A percentile compares a stretch with the other conserved stretches of the same genome.
Conservation (phyloP, 2,797 vertebrate species). For the Heterohyrax brucei region DNA sequence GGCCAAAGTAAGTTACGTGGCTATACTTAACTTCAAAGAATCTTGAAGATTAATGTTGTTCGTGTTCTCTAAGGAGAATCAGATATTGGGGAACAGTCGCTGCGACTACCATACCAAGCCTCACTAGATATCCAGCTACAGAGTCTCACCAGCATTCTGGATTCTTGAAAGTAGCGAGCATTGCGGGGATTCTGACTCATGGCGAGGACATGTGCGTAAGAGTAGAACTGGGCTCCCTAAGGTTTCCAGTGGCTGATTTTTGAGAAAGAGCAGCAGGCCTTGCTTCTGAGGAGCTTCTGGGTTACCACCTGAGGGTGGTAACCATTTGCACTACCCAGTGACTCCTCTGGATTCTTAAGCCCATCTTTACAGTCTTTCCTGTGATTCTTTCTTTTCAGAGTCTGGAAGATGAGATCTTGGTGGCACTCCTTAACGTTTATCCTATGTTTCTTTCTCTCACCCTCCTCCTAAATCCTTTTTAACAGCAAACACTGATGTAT, state of each 20-base stretch:
- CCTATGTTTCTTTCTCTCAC: neutral
- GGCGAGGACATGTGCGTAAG: neutral
- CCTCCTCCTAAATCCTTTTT: neutral
- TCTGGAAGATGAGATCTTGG: neutral
- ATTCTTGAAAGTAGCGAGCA: neutral
- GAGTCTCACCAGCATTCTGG: neutral
- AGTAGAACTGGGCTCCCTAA: too few relatives aligned
- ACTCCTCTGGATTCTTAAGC: neutral
- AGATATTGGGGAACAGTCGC: neutral
- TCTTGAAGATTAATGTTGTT: neutral
- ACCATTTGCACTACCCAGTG: neutral
- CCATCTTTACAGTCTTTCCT: accelerated
- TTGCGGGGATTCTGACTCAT: neutral
- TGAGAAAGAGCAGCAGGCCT: neutral
- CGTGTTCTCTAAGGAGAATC: neutral
- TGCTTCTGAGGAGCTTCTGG: neutral
- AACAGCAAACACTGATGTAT: neutral
- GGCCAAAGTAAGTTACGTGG: neutral
- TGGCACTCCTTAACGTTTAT: neutral
- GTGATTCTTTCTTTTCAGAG: neutral
- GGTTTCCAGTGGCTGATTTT: neutral
- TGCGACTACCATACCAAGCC: neutral
- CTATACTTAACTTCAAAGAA: neutral
- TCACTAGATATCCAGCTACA: neutral
- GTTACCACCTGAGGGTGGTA: neutral